Evolutionary conservation across 2,888 invertebrate species (phyloP).

Genomic region (Torymus texanus): DNA sequence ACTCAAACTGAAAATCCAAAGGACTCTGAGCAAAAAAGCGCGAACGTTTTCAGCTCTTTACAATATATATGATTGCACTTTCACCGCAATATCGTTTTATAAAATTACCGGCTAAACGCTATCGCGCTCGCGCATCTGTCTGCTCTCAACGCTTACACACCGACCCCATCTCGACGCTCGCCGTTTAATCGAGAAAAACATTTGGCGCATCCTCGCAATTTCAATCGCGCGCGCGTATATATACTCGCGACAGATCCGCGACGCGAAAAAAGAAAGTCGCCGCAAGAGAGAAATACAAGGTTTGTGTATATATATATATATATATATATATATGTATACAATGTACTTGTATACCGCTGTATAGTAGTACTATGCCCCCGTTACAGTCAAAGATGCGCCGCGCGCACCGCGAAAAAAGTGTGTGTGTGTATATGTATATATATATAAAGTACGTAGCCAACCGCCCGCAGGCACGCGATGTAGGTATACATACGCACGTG

Average conservation of each 20-base stretch:
- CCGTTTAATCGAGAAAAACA: neutral
- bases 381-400: neutral
- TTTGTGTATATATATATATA: too few relatives aligned
- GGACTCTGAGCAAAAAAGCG: neutral
- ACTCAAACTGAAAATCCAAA: neutral
- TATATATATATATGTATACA: too few relatives aligned
- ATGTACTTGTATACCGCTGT: neutral
- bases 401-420: neutral
- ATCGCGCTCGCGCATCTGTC: constrained; percentile 4
- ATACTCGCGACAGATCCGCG: neutral
- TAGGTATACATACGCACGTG: neutral
- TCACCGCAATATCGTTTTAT: constrained; percentile 24
- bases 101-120: constrained; percentile 1
- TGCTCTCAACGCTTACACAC: too few relatives aligned
- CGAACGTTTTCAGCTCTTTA: neutral
- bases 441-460: neutral
- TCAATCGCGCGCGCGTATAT: neutral
- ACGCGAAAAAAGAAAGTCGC: constrained; percentile 9
- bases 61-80: constrained; percentile 10
- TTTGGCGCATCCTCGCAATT: constrained; percentile 16
- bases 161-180: too few relatives aligned
- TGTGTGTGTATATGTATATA: too few relatives aligned
- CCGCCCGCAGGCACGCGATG: neutral
- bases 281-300: too few relatives aligned
- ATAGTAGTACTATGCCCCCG: neutral